Conservation (phyloP, 2,113 vertebrate species). For the Semicossyphus pulcher region DNA sequence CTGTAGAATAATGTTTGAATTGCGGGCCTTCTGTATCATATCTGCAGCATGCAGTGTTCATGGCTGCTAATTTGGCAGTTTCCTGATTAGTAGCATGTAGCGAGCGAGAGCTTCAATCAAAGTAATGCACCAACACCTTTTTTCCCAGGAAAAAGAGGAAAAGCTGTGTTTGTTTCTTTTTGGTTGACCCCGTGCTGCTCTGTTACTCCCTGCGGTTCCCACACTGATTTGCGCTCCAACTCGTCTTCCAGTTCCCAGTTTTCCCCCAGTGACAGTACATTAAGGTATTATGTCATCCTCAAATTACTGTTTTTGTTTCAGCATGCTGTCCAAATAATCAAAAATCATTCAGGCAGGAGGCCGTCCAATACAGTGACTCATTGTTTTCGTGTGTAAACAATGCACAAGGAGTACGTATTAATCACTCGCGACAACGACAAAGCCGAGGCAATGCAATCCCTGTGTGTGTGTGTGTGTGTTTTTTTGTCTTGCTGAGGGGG, state of each 20-base stretch:
- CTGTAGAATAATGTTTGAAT: conserved; percentile 5
- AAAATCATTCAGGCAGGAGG: conserved; percentile 36
- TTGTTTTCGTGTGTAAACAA: conserved; percentile 46
- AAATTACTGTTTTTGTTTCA: conserved; percentile 33
- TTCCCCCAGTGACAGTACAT: conserved; percentile 28
- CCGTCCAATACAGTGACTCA: conserved; percentile 48
- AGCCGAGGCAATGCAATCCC: conserved; percentile 34
- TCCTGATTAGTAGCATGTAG: conserved; percentile 4
- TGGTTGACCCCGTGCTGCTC: conserved; percentile 25
- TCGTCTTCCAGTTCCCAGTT: conserved; percentile 21
- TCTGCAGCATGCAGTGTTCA: background rate
- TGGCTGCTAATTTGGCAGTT: background rate
- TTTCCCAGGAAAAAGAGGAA: conserved; percentile 10
- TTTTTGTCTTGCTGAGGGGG: conserved; percentile 32
- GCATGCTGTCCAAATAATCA: conserved; percentile 52
- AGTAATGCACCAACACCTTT: conserved; percentile 12
- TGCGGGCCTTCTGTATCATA: background rate
- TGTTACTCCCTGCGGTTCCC: background rate
- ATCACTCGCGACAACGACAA: conserved; percentile 48
- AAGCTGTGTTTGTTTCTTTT: conserved; percentile 39
- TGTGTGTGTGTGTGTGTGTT: no score
- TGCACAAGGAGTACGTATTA: conserved; percentile 29
- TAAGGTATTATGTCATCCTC: conserved; percentile 46
- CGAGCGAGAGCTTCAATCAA: background rate
- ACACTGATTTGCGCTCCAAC: conserved; percentile 19